Base-by-base conservation (phyloP, 2,113 vertebrate genomes). In the Epinephelus cyanopodus region DNA sequence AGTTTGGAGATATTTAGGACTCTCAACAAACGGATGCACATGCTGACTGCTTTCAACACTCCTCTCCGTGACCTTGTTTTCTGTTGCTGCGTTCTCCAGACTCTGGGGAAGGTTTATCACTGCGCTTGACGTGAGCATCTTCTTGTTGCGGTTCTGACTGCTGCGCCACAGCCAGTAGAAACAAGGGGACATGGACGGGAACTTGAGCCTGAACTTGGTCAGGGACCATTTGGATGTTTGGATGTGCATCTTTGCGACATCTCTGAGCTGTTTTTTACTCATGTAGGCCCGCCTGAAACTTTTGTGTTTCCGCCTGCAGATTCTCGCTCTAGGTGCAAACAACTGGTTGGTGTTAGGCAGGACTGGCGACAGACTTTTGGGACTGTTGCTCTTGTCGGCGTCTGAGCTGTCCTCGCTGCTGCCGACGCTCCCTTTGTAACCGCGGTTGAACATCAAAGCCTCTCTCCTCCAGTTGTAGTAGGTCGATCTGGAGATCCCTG, bases 381-480 rank as follows among this genome's bases (percentile, higher is more conserved):
- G 93, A 82, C 91, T 95, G 19, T 89, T 92, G 65, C 89, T 89
- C 83, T 95, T 95, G 74, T 95, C 95, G 0, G 73, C 90, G 45
- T 95, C 95, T 0, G 92, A 93, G 83, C 94, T 87, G 63, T 95
- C 95, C 37, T 94, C 92, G 1, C 94, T 92, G 87, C 94, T 95
- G 39, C 91, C 94, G 0, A 64, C 56, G 0, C 74, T 84, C 62
- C 91, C 90, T 87, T 96, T 97, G 92, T 96, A 97, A 50, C 93
- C 92, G 45, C 96, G 92, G 60, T 92, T 96, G 60, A 96, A 96
- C 50, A 96, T 89, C 92, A 99, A 94, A 15, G 98, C 98, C 92
- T 99, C 98, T 47, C 97, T 96, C 87, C 98, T 95, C 98, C 98
- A 99, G 87, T 99, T 99, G 92, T 99, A 99, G 84, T 99, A 99